These are phyloP conservation scores for Ctenodactylus gundi DNA, from an alignment of 2,113 vertebrate genomes.

Conservation along the genomic window DNA sequence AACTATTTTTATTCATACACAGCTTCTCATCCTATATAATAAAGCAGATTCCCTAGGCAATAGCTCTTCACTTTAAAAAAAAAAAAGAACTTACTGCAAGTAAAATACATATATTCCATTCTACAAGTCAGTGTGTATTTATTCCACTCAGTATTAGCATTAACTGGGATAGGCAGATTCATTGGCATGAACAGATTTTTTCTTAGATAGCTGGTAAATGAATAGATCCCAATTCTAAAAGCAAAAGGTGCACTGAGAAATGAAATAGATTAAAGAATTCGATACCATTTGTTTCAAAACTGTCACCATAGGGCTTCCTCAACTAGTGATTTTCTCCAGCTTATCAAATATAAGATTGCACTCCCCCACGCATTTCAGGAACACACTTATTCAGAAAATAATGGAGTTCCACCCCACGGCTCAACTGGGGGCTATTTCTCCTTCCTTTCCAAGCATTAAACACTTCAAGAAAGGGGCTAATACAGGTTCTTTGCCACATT, in stretches of 20 bases:
- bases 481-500: not conserved
- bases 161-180: not conserved
- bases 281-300: constrained; percentile 19
- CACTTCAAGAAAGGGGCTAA: not conserved
- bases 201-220: constrained; percentile 38
- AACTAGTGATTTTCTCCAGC: not conserved
- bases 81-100: not conserved
- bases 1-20: not conserved
- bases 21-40: constrained; percentile 8
- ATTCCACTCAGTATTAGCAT: not conserved
- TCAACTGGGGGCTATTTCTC: not conserved
- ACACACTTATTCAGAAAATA: constrained; percentile 15
- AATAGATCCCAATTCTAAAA: constrained; percentile 13
- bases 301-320: constrained; percentile 1
- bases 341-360: not conserved
- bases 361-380: not conserved
- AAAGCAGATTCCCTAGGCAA: not conserved
- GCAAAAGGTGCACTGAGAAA: constrained; percentile 23
- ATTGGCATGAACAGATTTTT: not conserved
- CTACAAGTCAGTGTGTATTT: not conserved
- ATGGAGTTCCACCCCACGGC: not conserved
- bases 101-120: constrained; percentile 15
- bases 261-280: not conserved
- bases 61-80: not conserved
- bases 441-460: not conserved